phyloP scores from a whole-genome alignment of 2,113 vertebrate species.

The Tychaedon coryphoeus region DNA sequence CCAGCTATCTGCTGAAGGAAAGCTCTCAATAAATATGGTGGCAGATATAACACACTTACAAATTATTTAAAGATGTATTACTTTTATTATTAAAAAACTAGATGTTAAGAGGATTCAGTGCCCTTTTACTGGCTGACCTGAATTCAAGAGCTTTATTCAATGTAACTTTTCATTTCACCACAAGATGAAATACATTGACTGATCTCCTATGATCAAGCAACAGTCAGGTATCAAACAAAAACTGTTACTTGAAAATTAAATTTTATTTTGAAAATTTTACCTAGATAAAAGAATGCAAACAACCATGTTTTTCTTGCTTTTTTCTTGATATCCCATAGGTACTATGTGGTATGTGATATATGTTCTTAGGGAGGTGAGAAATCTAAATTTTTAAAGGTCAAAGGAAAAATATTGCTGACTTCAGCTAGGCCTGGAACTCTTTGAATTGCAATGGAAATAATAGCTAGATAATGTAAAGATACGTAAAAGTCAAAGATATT shows the following conservation, averaged over 20 bases:
- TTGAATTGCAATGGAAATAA: neutral
- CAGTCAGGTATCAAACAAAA: slow-evolving; percentile 23
- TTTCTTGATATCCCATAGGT: neutral
- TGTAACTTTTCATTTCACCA: slow-evolving; percentile 3
- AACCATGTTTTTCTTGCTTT: neutral
- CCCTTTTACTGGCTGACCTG: slow-evolving; percentile 32
- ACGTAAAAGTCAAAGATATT: neutral
- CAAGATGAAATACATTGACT: slow-evolving; percentile 1
- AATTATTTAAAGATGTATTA: slow-evolving; percentile 68
- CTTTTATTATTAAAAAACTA: slow-evolving; percentile 34
- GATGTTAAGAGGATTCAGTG: slow-evolving; percentile 38
- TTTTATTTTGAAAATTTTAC: slow-evolving; percentile 4
- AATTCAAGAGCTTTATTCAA: slow-evolving; percentile 37
- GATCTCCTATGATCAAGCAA: neutral
- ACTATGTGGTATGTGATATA: neutral
- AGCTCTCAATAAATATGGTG: slow-evolving; percentile 27
- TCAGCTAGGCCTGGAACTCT: neutral
- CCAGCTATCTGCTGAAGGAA: slow-evolving; percentile 31
- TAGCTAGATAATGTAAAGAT: neutral
- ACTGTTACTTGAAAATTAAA: neutral
- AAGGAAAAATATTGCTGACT: neutral
- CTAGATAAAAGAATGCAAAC: neutral
- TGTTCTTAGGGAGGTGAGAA: neutral
- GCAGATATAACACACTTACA: slow-evolving; percentile 25
- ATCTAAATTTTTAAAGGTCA: neutral